These are phyloP conservation scores for Machimus atricapillus DNA, from an alignment of 2,888 invertebrate species.

Conservation along the genomic window DNA sequence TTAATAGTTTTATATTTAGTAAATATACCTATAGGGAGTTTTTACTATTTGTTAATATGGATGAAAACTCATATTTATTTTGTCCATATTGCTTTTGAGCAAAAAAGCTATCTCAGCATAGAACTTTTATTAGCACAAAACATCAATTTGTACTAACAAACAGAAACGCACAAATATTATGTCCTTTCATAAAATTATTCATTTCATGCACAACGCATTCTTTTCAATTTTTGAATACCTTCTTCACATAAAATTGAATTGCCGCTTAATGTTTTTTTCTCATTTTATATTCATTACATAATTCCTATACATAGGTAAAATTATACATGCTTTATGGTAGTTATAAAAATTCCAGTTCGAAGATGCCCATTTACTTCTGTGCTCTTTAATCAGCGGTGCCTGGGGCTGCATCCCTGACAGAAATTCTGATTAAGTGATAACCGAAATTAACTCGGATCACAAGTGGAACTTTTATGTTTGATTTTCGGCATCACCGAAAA, in stretches of 20 bases:
- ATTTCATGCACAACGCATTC: too few species aligned
- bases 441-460: neutral
- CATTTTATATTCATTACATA: neutral
- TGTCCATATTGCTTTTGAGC: too few species aligned
- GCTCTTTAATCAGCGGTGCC: neutral
- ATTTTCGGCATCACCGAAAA: neutral
- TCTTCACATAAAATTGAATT: neutral
- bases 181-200: too few species aligned
- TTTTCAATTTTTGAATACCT: too few species aligned
- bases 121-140: too few species aligned
- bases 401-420: neutral
- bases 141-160: too few species aligned
- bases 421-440: neutral
- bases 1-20: too few species aligned
- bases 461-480: neutral
- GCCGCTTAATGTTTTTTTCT: neutral
- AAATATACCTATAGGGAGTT: too few species aligned
- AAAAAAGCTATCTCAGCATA: too few species aligned
- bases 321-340: neutral
- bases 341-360: neutral
- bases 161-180: too few species aligned
- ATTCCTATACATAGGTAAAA: neutral
- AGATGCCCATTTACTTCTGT: neutral
- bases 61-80: too few species aligned
- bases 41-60: too few species aligned